Evolutionary conservation across 2,888 invertebrate species (phyloP), one percentile per base, ranked within the genome.

Genomic region (Sialis fuliginosa): DNA sequence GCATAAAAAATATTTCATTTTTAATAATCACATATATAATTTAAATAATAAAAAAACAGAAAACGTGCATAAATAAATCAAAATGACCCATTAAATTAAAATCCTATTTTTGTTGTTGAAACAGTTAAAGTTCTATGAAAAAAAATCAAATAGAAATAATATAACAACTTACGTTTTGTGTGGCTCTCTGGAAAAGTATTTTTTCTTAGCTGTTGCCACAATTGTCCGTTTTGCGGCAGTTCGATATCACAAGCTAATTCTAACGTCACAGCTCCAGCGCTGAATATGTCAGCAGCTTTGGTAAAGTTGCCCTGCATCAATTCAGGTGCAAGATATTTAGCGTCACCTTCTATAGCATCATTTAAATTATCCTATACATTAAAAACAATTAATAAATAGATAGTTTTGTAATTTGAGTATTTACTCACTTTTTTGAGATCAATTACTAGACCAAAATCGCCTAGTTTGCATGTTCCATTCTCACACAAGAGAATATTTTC

Each of bases 261-360:
- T 45, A 86, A 60, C 51, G 83, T 70, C 5, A 79, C 75, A 52
- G 86, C 74, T 4, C 84, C 85, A 42, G 87, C 62, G 56, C 81
- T 78, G 58, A 81, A 83, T 41, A 85, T 75, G 62, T 87, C 85
- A 22, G 81, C 82, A 13, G 79, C 73, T 54, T 77, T 75, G 3
- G 77, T 73, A 58, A 80, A 79, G 37, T 67, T 63, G 12, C 74
- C 74, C 51, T 74, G 68, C 58, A 85, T 65, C 13, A 83, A 67
- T 65, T 86, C 85, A 31, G 77, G 73, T 0, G 85, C 82, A 54
- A 86, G 65, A 60, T 86, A 86, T 52, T 79, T 77, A 1, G 79
- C 75, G 62, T 86, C 86, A 1, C 85, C 85, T 63, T 85, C 83
- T 6, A 73, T 72, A 8, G 72, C 71, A 51, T 74, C 70, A 48